Percentiles rank a stretch among this genome's conserved stretches.
Conservation (phyloP, 2,888 invertebrate species). For the Drosophila trichaetosa region DNA sequence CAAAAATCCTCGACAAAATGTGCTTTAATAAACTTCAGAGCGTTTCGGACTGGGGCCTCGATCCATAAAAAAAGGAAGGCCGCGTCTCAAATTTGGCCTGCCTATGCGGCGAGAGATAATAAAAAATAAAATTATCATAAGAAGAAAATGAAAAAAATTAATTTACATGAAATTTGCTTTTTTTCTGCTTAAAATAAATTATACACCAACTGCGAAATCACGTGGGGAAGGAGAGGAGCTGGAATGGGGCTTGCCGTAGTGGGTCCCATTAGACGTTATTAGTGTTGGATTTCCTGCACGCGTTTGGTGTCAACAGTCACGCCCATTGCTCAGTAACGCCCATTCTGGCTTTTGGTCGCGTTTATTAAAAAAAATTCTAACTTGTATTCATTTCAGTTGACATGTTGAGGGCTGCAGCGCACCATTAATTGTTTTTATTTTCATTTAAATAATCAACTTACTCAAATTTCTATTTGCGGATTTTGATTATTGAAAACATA, state of each 20-base stretch:
- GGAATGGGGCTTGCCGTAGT: background rate
- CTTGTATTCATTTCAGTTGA: conserved; percentile 8
- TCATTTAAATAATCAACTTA: conserved; percentile 39
- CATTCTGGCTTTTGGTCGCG: conserved; percentile 9
- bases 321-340: conserved; percentile 25
- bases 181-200: conserved; percentile 53
- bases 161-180: conserved; percentile 69
- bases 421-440: conserved; percentile 4
- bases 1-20: conserved; percentile 62
- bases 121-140: conserved; percentile 62
- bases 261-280: conserved; percentile 54
- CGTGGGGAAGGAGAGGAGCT: background rate
- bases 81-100: conserved; percentile 25
- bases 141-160: conserved; percentile 65
- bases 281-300: conserved; percentile 56
- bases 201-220: conserved; percentile 27
- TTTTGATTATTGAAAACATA: conserved; percentile 31
- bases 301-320: conserved; percentile 41
- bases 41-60: conserved; percentile 1
- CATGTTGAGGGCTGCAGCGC: background rate
- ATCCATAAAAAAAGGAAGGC: conserved; percentile 17
- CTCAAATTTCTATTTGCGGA: conserved; percentile 4
- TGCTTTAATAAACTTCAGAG: conserved; percentile 57
- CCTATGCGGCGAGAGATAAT: conserved; percentile 48
- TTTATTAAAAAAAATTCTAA: conserved; percentile 14